Conservation (phyloP, 2,888 invertebrate genomes). For the Cryptosula pallasiana region DNA sequence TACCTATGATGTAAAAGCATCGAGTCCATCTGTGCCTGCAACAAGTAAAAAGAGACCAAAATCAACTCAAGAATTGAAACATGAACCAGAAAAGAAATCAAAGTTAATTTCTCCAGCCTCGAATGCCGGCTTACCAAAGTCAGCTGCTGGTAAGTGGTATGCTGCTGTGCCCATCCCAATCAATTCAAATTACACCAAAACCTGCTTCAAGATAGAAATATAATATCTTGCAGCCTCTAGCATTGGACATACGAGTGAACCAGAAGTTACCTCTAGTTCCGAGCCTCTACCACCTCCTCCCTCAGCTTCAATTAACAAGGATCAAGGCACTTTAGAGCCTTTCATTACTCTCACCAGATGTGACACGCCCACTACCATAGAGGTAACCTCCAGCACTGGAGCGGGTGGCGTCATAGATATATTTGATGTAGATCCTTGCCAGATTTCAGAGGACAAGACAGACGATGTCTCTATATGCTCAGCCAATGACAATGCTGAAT, state of each 20-base stretch:
- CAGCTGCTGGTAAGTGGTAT: too few relatives aligned
- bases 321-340: background rate
- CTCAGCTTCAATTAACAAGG: background rate
- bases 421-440: too few relatives aligned
- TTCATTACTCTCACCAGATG: conserved; percentile 1
- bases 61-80: background rate
- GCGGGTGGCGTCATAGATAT: background rate
- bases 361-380: background rate
- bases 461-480: too few relatives aligned
- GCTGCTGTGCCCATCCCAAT: too few relatives aligned
- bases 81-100: background rate
- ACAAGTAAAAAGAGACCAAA: background rate
- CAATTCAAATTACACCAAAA: too few relatives aligned
- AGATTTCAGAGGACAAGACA: too few relatives aligned
- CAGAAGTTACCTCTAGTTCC: conserved; percentile 7
- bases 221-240: background rate
- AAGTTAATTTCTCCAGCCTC: too few relatives aligned
- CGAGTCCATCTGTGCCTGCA: background rate
- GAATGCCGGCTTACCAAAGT: too few relatives aligned
- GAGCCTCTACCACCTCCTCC: background rate
- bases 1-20: too few relatives aligned
- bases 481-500: too few relatives aligned
- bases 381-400: background rate
- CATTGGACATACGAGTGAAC: background rate
- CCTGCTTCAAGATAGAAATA: too few relatives aligned